Conservation (phyloP, 2,888 invertebrate species). For the Volucella bombylans region DNA sequence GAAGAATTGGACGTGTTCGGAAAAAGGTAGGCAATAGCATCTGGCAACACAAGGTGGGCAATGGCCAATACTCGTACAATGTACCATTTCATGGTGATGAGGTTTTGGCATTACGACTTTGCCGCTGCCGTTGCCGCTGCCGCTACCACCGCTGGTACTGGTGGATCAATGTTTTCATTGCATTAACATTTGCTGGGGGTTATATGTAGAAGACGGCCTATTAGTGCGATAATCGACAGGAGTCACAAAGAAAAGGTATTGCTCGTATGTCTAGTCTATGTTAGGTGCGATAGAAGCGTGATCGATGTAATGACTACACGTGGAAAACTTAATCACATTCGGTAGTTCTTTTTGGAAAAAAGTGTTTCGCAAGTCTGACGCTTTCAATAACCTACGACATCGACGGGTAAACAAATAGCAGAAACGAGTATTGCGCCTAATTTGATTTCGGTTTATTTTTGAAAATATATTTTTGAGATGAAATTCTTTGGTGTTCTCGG, state of each 20-base stretch:
- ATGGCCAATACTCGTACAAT: conserved; percentile 24
- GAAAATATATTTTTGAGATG: too few species aligned
- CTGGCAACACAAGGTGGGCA: conserved; percentile 50
- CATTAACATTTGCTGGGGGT: conserved; percentile 24
- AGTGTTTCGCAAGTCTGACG: conserved; percentile 14
- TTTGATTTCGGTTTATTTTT: conserved; percentile 1
- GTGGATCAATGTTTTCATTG: conserved; percentile 43
- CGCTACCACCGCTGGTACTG: background rate
- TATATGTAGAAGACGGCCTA: conserved; percentile 37
- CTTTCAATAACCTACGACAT: conserved; percentile 31
- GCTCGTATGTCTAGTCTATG: too few species aligned
- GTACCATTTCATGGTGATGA: conserved; percentile 21
- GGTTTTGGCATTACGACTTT: conserved; percentile 9
- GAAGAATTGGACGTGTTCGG: conserved; percentile 24
- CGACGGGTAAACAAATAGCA: conserved; percentile 12
- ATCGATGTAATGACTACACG: conserved; percentile 16
- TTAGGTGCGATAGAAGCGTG: conserved; percentile 12
- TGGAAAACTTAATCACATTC: conserved; percentile 12
- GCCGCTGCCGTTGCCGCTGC: background rate
- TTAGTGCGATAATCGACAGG: background rate
- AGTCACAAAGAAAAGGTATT: background rate
- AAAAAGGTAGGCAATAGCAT: background rate
- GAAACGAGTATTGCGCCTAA: background rate
- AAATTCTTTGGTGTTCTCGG: too few species aligned
- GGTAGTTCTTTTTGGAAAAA: background rate